Conservation (phyloP, 2,113 vertebrate genomes). For the Austrofundulus limnaeus region DNA sequence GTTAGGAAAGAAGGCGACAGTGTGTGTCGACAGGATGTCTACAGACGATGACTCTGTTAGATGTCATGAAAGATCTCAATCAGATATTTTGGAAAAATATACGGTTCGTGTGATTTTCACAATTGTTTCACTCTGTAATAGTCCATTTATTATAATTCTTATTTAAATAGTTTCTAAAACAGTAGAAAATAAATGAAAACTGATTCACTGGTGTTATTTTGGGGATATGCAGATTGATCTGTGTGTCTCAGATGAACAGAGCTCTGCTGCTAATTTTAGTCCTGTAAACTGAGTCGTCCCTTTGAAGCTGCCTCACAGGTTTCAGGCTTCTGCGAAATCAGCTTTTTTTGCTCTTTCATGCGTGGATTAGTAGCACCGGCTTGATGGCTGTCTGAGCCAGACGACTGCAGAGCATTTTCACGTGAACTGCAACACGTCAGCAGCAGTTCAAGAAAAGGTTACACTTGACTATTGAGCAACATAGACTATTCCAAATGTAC, state of each 20-base stretch:
- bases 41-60: not conserved
- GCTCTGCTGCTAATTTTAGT: slow-evolving; percentile 8
- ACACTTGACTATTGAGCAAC: slow-evolving; percentile 16
- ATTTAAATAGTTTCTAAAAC: too few species aligned
- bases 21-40: not conserved
- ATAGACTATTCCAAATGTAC: slow-evolving; percentile 16
- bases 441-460: slow-evolving; percentile 8
- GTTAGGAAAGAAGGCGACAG: not conserved
- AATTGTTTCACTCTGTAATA: not conserved
- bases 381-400: not conserved
- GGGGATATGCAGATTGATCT: not conserved
- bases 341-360: slow-evolving; percentile 22
- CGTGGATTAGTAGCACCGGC: not conserved
- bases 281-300: not conserved
- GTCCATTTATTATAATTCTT: not conserved
- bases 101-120: not conserved
- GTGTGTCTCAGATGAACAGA: not conserved
- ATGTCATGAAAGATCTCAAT: not conserved
- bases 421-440: slow-evolving; percentile 7
- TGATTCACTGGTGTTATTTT: not conserved
- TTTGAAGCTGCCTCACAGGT: not conserved
- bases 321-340: slow-evolving; percentile 14
- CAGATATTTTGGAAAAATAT: not conserved
- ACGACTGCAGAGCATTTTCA: not conserved
- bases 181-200: too few species aligned